These are phyloP conservation scores for Myiotriccus ornatus DNA, from an alignment of 2,797 vertebrate genomes.

Conservation along the genomic window DNA sequence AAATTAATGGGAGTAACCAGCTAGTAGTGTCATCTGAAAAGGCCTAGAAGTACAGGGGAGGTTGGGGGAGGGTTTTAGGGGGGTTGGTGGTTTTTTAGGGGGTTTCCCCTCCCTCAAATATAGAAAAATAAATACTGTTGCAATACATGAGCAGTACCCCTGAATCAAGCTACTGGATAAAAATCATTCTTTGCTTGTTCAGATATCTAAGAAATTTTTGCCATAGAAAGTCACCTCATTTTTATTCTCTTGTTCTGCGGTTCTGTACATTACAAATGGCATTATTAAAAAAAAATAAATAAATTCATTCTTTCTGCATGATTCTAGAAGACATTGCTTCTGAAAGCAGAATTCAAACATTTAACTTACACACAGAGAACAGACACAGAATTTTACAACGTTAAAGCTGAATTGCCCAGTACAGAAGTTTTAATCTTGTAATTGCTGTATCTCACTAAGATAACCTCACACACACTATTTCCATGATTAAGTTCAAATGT, in stretches of 20 bases:
- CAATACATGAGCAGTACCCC: neutral
- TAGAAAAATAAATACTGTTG: neutral
- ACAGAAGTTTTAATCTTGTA: neutral
- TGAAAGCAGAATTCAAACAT: neutral
- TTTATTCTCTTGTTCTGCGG: neutral
- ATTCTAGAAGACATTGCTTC: neutral
- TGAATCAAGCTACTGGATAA: neutral
- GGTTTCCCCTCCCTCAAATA: neutral
- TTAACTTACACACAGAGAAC: neutral
- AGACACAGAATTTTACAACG: neutral
- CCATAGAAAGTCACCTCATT: neutral
- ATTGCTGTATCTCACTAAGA: neutral
- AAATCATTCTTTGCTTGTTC: neutral
- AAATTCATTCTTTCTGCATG: neutral
- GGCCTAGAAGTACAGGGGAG: neutral
- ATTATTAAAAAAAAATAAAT: neutral
- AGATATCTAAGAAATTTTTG: neutral
- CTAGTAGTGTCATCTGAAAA: neutral
- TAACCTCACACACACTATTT: neutral
- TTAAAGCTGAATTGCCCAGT: neutral
- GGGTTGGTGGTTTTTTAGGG: fast-evolving
- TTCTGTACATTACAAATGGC: neutral
- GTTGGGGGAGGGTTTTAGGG: fast-evolving
- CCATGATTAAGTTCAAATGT: neutral
- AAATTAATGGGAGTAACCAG: neutral